Conservation (phyloP, 1,140 invertebrate species). For the Plodia interpunctella region DNA sequence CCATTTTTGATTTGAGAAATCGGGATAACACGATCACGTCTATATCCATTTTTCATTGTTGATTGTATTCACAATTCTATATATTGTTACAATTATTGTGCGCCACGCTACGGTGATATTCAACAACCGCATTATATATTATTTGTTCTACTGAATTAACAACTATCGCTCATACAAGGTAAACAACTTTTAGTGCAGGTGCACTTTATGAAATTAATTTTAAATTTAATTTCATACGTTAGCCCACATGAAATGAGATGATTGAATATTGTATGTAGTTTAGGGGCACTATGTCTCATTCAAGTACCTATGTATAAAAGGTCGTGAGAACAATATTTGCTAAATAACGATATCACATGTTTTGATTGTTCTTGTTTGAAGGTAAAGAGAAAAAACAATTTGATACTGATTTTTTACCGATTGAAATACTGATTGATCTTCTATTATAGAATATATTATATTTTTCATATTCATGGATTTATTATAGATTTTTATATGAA, state of each 20-base stretch:
- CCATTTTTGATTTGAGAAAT: slow-evolving; percentile 32
- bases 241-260: not conserved
- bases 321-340: no score
- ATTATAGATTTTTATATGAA: no score
- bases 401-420: no score
- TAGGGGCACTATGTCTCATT: not conserved
- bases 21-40: slow-evolving; percentile 19
- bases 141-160: slow-evolving; percentile 10
- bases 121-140: slow-evolving; percentile 13
- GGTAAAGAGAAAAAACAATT: slow-evolving; percentile 21
- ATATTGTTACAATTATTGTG: not conserved
- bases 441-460: no score
- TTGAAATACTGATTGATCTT: no score
- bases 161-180: slow-evolving; percentile 24
- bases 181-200: slow-evolving; percentile 31
- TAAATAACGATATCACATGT: slow-evolving; percentile 13
- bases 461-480: no score
- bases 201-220: slow-evolving; percentile 21
- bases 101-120: not conserved
- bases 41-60: slow-evolving; percentile 5
- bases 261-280: not conserved
- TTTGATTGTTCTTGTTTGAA: slow-evolving; percentile 15
- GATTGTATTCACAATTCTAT: no score
- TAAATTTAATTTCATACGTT: not conserved
- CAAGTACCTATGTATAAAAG: no score